Base-by-base conservation (phyloP, 2,888 invertebrate genomes). In the Antitype chi region DNA sequence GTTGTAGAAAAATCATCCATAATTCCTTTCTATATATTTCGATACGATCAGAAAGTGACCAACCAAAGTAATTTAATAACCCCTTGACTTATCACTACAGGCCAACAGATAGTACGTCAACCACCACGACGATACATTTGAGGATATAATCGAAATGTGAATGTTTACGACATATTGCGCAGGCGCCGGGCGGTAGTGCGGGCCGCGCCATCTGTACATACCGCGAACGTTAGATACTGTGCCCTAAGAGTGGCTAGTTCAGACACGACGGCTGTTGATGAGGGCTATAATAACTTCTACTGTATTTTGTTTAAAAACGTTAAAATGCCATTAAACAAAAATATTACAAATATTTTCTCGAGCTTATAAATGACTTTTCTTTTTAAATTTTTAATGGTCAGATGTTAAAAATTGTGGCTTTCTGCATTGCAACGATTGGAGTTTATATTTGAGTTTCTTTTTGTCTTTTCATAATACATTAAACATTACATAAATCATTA, bases 161-260 rank as follows among this genome's bases (percentile, higher is more conserved):
- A 76, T 73, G 80, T 85, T 84, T 82, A 85, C 81, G 67, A 43
- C 9, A 76, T 64, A 23, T 64, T 62, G 80, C 75, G 87, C 74
- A 76, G 78, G 74, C 84, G 84, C 77, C 66, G 84, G 64, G 68
- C 71, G 74, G 89, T 57, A 74, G 87, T 81, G 81, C 80, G 74
- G 15, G 49, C 66, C 52, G 64, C 87, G 77, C 84, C 88, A 88
- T 88, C 89, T 90, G 89, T 76, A 84, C 78, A 81, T 75, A 85
- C 85, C 78, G 82, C 52, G 67, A 20, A 11, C 28, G 70, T 60
- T 62, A 67, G 15, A 15, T 7, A 60, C 17, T 20, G 84, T 71
- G 83, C 28, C 15, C 66, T 23, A 11, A 32, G n/a, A 60, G 13
- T 8, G 57, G 60, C 79, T 43, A 55, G 74, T 38, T 77, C 76